These are phyloP conservation scores for Epinephelus lanceolatus DNA, from an alignment of 2,113 vertebrate species.

Conservation along the genomic window DNA sequence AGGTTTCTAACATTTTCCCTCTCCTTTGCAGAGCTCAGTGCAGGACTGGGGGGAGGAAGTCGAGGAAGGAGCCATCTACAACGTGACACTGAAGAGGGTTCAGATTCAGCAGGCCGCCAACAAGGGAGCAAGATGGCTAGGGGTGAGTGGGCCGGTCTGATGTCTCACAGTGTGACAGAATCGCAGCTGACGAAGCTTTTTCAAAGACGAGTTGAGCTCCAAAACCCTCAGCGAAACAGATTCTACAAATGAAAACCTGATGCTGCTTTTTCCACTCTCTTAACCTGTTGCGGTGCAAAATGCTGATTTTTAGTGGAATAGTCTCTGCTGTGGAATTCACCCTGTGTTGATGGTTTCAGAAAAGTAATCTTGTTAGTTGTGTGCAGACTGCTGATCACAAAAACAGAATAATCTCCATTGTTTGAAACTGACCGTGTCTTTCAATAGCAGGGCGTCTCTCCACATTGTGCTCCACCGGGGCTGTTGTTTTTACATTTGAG, in stretches of 20 bases:
- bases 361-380: constrained; percentile 9
- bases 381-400: constrained; percentile 17
- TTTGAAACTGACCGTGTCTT: constrained; percentile 12
- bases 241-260: neutral
- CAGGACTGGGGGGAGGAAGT: constrained; percentile 97
- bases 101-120: constrained; percentile 97
- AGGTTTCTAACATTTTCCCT: constrained; percentile 15
- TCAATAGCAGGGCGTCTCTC: constrained; percentile 18
- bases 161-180: constrained; percentile 13
- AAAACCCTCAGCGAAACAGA: neutral
- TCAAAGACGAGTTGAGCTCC: neutral
- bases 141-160: constrained; percentile 76
- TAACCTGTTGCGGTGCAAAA: constrained; percentile 33
- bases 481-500: constrained; percentile 64
- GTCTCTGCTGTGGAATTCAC: neutral
- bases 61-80: constrained; percentile 96
- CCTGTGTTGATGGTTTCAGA: constrained; percentile 7
- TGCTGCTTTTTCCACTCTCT: constrained; percentile 20
- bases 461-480: constrained; percentile 13
- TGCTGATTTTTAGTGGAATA: constrained; percentile 16
- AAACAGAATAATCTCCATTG: constrained; percentile 46
- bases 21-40: constrained; percentile 89
- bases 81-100: constrained; percentile 95
- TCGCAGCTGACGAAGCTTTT: constrained; percentile 3
- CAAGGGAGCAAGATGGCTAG: constrained; percentile 92